phyloP scores from a whole-genome alignment of 2,113 vertebrate genomes.

The Tor tambroides region DNA sequence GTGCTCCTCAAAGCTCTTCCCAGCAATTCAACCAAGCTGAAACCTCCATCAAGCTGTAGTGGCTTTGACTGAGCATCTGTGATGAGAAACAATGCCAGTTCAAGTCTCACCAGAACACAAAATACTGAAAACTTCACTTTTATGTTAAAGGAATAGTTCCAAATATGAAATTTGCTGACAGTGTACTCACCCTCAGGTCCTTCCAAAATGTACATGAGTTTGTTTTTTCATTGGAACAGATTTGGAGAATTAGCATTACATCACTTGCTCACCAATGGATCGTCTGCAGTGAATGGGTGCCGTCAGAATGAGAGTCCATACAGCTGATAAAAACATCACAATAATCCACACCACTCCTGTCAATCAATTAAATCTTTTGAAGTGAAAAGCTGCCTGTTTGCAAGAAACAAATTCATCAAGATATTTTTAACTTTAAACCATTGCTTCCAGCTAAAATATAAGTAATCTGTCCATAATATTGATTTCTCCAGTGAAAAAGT shows the following conservation, averaged over 20 bases:
- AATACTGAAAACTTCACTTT: neutral
- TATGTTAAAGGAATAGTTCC: neutral
- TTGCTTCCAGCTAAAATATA: neutral
- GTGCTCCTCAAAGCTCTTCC: neutral
- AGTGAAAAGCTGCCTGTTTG: neutral
- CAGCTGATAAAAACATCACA: no score
- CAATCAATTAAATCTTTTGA: no score
- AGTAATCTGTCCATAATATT: no score
- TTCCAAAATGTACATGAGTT: neutral
- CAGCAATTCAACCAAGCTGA: neutral
- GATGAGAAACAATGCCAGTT: slow-evolving; percentile 29
- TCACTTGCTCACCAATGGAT: neutral
- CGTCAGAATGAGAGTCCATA: neutral
- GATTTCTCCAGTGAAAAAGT: no score
- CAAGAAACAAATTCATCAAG: neutral
- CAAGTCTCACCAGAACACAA: slow-evolving; percentile 8
- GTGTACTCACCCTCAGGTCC: neutral
- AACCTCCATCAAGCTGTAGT: neutral
- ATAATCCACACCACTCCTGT: no score
- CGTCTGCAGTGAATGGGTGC: neutral
- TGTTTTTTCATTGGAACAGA: neutral
- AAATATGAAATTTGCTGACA: no score
- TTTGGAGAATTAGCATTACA: neutral
- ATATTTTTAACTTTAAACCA: neutral
- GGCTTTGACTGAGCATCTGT: slow-evolving; percentile 16